Conservation (phyloP, 2,113 vertebrate genomes). For the Procavia capensis region DNA sequence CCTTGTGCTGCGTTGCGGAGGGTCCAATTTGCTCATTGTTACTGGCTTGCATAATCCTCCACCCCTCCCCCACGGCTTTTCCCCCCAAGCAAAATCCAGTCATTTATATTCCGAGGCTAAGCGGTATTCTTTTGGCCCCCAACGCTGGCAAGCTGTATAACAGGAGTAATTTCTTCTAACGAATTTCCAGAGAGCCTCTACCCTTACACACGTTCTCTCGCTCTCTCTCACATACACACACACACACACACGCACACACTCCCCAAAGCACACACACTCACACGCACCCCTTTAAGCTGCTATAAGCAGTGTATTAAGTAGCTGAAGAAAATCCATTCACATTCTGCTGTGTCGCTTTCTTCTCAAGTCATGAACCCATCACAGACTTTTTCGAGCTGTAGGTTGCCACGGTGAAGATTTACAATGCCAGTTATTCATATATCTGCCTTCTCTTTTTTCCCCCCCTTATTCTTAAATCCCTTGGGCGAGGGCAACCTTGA, state of each 20-base stretch:
- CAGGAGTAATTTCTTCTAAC: slow-evolving; percentile 94
- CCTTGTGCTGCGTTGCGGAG: slow-evolving; percentile 92
- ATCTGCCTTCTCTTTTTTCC: slow-evolving; percentile 89
- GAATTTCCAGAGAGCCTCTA: slow-evolving; percentile 87
- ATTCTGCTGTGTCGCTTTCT: slow-evolving; percentile 91
- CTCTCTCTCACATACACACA: slow-evolving; percentile 78
- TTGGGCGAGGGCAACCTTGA: slow-evolving; percentile 92
- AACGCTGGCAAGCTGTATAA: slow-evolving; percentile 90
- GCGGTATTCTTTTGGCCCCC: slow-evolving; percentile 90
- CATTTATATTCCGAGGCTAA: slow-evolving; percentile 95
- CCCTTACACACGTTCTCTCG: slow-evolving; percentile 76
- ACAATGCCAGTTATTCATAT: slow-evolving; percentile 94
- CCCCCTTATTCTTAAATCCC: slow-evolving; percentile 91
- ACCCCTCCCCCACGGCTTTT: slow-evolving; percentile 87
- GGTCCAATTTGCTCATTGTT: slow-evolving; percentile 97
- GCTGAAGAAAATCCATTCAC: slow-evolving; percentile 93
- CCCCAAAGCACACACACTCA: slow-evolving; percentile 63
- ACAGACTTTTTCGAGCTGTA: slow-evolving; percentile 92
- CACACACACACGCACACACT: slow-evolving; percentile 76
- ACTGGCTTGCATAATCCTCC: slow-evolving; percentile 95
- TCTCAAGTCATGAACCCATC: slow-evolving; percentile 93
- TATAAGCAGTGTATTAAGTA: slow-evolving; percentile 96
- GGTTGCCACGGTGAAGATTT: slow-evolving; percentile 97
- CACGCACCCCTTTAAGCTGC: slow-evolving; percentile 91
- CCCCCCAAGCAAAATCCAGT: slow-evolving; percentile 90